phyloP scores from a whole-genome alignment of 1,140 invertebrate genomes.

The Drosophila nigrodunni region DNA sequence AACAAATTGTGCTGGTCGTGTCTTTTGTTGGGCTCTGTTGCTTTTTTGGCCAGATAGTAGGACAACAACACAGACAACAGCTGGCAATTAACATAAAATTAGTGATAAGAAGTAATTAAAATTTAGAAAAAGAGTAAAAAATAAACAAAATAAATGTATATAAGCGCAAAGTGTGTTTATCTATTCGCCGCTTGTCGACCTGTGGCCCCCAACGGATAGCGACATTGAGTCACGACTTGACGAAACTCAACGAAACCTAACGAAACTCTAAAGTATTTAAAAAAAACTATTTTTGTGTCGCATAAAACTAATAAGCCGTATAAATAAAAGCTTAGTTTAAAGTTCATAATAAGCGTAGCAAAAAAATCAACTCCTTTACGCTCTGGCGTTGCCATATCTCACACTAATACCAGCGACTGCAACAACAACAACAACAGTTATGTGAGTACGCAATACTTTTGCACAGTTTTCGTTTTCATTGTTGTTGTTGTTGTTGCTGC shows the following conservation, averaged over 20 bases:
- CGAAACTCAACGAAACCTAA: conserved; percentile 10
- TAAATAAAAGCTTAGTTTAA: neutral
- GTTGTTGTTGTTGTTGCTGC: conserved; percentile 55
- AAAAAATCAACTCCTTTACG: neutral
- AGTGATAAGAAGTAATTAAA: conserved; percentile 78
- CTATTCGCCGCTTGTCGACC: conserved; percentile 45
- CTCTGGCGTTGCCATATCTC: conserved; percentile 36
- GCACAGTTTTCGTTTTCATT: conserved; percentile 53
- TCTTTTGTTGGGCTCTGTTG: conserved; percentile 38
- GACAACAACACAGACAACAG: conserved; percentile 61
- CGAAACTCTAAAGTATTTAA: too few species aligned
- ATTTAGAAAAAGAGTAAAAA: conserved; percentile 63
- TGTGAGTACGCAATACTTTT: conserved; percentile 58
- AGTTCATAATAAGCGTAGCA: neutral
- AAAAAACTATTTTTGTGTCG: too few species aligned
- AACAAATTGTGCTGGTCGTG: conserved; percentile 47
- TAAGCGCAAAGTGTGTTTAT: conserved; percentile 53
- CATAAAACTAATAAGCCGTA: too few species aligned
- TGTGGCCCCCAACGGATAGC: conserved; percentile 20
- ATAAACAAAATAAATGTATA: conserved; percentile 5
- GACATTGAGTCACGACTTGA: conserved; percentile 28
- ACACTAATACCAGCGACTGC: conserved; percentile 26
- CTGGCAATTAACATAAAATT: conserved; percentile 80
- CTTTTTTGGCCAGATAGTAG: conserved; percentile 16
- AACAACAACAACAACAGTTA: conserved; percentile 34